phyloP scores from a whole-genome alignment of 2,888 invertebrate species.

The Tetramorium bicarinatum region DNA sequence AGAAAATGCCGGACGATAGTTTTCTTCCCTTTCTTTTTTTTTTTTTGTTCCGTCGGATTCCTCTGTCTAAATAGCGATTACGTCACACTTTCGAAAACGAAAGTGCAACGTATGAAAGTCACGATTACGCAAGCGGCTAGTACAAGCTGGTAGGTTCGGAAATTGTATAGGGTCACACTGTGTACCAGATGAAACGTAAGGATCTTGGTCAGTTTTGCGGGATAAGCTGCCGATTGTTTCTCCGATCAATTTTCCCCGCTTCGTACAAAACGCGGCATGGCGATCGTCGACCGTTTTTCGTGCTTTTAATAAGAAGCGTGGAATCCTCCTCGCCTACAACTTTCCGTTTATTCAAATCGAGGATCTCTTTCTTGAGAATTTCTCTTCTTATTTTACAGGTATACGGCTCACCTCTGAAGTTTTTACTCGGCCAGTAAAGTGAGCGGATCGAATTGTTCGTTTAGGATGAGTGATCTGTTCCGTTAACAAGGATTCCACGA shows the following conservation, averaged over 20 bases:
- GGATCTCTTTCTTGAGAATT: constrained; percentile 6
- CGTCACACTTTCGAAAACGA: constrained; percentile 56
- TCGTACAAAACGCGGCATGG: too few relatives aligned
- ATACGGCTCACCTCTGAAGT: background rate
- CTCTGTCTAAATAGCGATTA: constrained; percentile 49
- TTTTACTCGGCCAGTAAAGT: background rate
- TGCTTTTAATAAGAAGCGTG: background rate
- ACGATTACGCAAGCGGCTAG: constrained; percentile 46
- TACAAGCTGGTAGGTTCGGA: constrained; percentile 41
- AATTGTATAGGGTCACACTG: constrained; percentile 54
- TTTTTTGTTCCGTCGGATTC: constrained; percentile 12
- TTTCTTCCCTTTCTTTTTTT: background rate
- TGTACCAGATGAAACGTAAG: background rate
- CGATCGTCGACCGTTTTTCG: background rate
- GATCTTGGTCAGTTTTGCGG: background rate
- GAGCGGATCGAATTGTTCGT: background rate
- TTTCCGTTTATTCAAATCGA: constrained; percentile 23
- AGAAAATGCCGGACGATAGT: background rate
- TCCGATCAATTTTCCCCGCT: background rate
- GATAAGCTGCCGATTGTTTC: constrained; percentile 14
- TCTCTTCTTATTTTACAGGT: constrained; percentile 25
- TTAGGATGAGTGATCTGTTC: background rate
- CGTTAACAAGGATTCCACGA: background rate
- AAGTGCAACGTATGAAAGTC: constrained; percentile 58
- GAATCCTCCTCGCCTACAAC: background rate